Evolutionary conservation across 2,113 vertebrate genomes (phyloP).

Genomic region (Morphnarchus princeps): DNA sequence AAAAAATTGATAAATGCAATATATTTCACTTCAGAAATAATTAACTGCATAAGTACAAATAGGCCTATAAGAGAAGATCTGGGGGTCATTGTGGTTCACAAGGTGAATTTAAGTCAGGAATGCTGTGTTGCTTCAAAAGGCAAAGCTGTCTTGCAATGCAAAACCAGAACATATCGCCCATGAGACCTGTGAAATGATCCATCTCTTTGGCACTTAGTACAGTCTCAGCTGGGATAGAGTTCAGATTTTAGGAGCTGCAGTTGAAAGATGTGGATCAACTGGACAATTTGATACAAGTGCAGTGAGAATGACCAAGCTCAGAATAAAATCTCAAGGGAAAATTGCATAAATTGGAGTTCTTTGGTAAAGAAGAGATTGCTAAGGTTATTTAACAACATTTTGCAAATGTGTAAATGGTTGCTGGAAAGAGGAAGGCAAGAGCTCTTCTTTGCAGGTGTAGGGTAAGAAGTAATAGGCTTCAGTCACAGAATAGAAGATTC

Average conservation of each 20-base stretch:
- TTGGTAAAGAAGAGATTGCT: not conserved
- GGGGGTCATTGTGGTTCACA: not conserved
- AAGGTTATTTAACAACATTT: not conserved
- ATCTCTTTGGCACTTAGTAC: not conserved
- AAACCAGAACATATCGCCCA: not conserved
- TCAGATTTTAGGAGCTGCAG: not conserved
- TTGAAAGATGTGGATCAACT: not conserved
- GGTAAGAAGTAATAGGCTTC: not conserved
- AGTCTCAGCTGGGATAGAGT: not conserved
- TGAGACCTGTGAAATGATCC: not conserved
- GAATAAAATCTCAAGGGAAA: not conserved
- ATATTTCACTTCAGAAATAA: not conserved
- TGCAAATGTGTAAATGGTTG: not conserved
- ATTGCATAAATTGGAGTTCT: not conserved
- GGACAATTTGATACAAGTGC: not conserved
- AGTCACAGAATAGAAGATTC: not conserved
- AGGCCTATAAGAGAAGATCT: not conserved
- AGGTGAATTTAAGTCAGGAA: not conserved
- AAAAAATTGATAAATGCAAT: not conserved
- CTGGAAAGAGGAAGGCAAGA: not conserved
- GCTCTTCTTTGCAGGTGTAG: not conserved
- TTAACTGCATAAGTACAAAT: not conserved
- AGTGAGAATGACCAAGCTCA: not conserved
- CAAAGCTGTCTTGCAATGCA: not conserved
- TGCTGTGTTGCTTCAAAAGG: not conserved